Base-by-base conservation (phyloP, 2,113 vertebrate species). In the Gymnocephalus cernua region DNA sequence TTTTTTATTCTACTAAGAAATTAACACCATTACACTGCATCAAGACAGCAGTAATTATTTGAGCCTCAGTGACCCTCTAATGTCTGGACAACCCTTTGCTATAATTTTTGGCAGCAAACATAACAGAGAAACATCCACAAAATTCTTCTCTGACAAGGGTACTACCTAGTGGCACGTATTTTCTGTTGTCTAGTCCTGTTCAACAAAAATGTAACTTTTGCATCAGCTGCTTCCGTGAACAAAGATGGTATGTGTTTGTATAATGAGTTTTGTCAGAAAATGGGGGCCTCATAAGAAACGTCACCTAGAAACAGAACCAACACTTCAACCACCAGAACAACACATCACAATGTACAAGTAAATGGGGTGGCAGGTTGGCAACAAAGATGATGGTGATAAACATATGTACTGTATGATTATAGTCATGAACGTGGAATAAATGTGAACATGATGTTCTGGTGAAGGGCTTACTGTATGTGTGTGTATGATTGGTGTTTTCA, bases 401-500 rank as follows among this genome's bases (percentile, higher is more conserved):
- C 25, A 7, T 25, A 45, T 82, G 82, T 48, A 64, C 62, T 56
- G 76, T 66, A 44, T 83, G 83, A 79, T 51, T 58, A 75, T 80
- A 77, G 56, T 51, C 23, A 68, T 76, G 82, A 64, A 54, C 66
- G 68, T 83, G 83, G 83, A 61, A 21, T 56, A 45, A 57, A 58
- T 61, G 57, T 79, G 69, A 59, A 51, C 3, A 41, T 64, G 61
- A 68, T 54, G 70, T 2, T 18, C 16, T 29, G 44, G 72, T 67
- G 62, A 63, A 68, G 83, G 85, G 82, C 79, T 79, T 29, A 38
- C 10, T 14, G 4, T 67, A 8, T 48, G 25, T 67, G 65, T 71
- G 57, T 78, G 27, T 18, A 2, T 66, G 59, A 62, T 44, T 64
- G 54, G 69, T 86, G 82, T 68, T 66, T 85, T 87, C 11, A 74